Conservation (phyloP, 1,140 invertebrate species). For the Probaryconus sp. region DNA sequence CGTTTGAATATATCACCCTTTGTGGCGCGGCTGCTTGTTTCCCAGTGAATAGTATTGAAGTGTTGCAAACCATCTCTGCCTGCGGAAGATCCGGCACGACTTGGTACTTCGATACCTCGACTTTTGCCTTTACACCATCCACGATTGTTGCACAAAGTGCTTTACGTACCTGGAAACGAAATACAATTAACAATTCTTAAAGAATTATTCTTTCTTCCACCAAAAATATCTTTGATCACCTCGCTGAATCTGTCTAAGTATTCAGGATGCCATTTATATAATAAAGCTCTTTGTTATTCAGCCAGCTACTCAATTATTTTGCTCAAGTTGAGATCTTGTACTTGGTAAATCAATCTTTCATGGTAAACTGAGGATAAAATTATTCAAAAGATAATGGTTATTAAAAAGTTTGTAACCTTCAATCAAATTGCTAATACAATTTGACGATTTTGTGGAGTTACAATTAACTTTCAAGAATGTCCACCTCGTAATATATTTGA, state of each 20-base stretch:
- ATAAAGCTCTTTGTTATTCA: too few relatives aligned
- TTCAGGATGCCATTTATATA: too few relatives aligned
- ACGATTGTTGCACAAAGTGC: not conserved
- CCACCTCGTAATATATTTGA: too few relatives aligned
- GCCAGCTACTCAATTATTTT: too few relatives aligned
- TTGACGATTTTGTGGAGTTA: too few relatives aligned
- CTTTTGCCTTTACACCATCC: not conserved
- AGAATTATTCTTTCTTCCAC: too few relatives aligned
- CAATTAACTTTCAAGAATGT: too few relatives aligned
- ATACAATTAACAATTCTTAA: slow-evolving; percentile 1
- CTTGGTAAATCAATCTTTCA: too few relatives aligned
- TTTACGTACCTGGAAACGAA: not conserved
- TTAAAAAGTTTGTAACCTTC: not conserved
- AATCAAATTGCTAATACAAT: too few relatives aligned
- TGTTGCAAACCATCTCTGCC: not conserved
- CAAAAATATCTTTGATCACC: not conserved
- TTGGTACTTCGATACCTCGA: not conserved
- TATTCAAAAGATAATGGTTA: not conserved
- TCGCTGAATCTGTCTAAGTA: too few relatives aligned
- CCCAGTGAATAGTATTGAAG: slow-evolving; percentile 1
- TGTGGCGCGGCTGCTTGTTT: slow-evolving; percentile 14
- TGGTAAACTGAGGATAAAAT: not conserved
- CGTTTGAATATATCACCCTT: slow-evolving; percentile 28
- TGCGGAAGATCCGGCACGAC: not conserved
- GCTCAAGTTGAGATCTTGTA: too few relatives aligned